Conservation (phyloP, 2,797 vertebrate genomes). For the Holocentrus rufus region DNA sequence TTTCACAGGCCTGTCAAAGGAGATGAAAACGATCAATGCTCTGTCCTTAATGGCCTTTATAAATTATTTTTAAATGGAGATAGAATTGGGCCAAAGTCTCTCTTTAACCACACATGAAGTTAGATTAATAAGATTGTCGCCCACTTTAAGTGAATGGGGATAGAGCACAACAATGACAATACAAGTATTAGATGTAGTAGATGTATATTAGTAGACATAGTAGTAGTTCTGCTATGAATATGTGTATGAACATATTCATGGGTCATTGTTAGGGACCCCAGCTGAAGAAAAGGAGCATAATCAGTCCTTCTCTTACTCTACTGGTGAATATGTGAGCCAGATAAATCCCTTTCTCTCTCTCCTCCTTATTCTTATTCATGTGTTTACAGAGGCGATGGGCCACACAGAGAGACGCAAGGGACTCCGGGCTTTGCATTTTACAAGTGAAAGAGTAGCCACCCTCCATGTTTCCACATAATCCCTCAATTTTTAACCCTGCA, state of each 20-base stretch:
- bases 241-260: not conserved
- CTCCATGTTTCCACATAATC: slow-evolving; percentile 80
- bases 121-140: slow-evolving; percentile 34
- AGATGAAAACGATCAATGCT: slow-evolving; percentile 27
- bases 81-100: slow-evolving; percentile 16
- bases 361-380: slow-evolving; percentile 83
- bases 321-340: slow-evolving; percentile 72
- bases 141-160: slow-evolving; percentile 6
- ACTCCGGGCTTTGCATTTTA: slow-evolving; percentile 66
- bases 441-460: slow-evolving; percentile 81
- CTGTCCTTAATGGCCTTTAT: slow-evolving; percentile 23
- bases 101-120: slow-evolving; percentile 35
- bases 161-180: not conserved
- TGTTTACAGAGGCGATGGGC: slow-evolving; percentile 80
- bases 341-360: slow-evolving; percentile 69
- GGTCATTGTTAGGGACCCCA: slow-evolving; percentile 34
- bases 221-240: slow-evolving; percentile 20
- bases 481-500: slow-evolving; percentile 79
- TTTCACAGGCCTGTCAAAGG: slow-evolving; percentile 8
- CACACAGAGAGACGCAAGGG: slow-evolving; percentile 81
- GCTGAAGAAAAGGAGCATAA: slow-evolving; percentile 40
- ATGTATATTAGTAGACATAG: slow-evolving; percentile 19
- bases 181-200: not conserved
- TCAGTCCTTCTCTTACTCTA: slow-evolving; percentile 51
- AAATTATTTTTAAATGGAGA: slow-evolving; percentile 27